Base-by-base conservation (phyloP, 2,113 vertebrate species). In the Neofelis nebulosa region DNA sequence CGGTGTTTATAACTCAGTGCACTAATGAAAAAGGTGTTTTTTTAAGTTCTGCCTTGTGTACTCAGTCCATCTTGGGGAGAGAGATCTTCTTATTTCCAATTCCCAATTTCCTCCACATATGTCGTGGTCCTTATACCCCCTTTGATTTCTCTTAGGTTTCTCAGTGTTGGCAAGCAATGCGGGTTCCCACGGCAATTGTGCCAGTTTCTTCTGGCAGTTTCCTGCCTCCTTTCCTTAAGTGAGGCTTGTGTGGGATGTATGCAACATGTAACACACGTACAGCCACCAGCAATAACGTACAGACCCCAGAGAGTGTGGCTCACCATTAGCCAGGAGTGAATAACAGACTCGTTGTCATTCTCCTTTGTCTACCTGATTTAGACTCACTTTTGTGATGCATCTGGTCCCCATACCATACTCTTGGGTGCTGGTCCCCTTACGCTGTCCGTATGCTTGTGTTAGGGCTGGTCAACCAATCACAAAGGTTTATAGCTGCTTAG, bases 191-290 rank as follows among this genome's bases (percentile, higher is more conserved):
- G 45, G 78, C 10, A 25, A 2, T 61, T 29, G 18, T 65, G 38
- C 8, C 15, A 33, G 52, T 83, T 87, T n/a, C 36, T 73, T 27
- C 21, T 41, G 4, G 38, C 74, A 41, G 38, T 84, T 86, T 92
- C 66, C 36, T 57, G 12, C 31, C 90, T 86, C 31, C 74, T 96
- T 92, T 78, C 65, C 38, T 10, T 66, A 92, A 15, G 27, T 73
- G 23, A 69, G 14, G 21, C 45, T 48, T 48, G 19, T 13, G 4
- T 29, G 27, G 31, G 50, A 15, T 81, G 63, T 65, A 31, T 71
- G 36, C 63, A 63, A 10, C 27, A 16, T 33, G 31, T 21, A 21
- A n/a, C 73, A 29, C 33, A 27, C 31, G 31, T 2, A 36, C 10
- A 52, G 19, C 4, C 29, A 78, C 12, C 25, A 29, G 11, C 13